Conservation (phyloP, 2,797 vertebrate genomes). For the Protosalanx chinensis region DNA sequence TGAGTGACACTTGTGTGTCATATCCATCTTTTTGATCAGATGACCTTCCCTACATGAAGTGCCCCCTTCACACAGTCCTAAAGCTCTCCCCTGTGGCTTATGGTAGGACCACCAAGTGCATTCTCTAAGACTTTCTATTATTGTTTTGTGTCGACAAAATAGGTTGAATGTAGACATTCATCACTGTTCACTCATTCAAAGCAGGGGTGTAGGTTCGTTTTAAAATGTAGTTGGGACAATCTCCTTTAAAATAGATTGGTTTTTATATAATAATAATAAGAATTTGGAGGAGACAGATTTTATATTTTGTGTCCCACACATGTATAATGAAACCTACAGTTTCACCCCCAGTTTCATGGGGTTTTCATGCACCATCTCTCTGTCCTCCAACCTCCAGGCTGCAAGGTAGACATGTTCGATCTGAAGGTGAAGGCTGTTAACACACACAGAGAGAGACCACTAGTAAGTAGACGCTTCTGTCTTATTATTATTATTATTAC, state of each 20-base stretch:
- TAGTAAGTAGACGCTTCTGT: slow-evolving; percentile 68
- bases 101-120: slow-evolving; percentile 67
- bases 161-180: too few species aligned
- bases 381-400: slow-evolving; percentile 70
- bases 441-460: slow-evolving; percentile 86
- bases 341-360: background rate
- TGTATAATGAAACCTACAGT: too few species aligned
- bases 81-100: slow-evolving; percentile 94
- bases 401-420: slow-evolving; percentile 89
- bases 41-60: slow-evolving; percentile 88
- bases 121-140: background rate
- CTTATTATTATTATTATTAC: background rate
- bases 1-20: background rate
- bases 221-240: too few species aligned
- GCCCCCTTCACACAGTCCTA: slow-evolving; percentile 88
- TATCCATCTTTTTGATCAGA: slow-evolving; percentile 63
- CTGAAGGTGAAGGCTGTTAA: slow-evolving; percentile 88
- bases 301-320: too few species aligned
- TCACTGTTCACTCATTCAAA: too few species aligned
- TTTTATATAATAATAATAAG: too few species aligned
- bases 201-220: too few species aligned
- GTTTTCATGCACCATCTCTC: background rate
- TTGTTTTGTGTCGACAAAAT: too few species aligned
- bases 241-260: too few species aligned
- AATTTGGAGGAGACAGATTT: too few species aligned